A percentile compares a stretch with the other conserved stretches of the same genome.
These are phyloP conservation scores for Drosophila pseudoobscura DNA, from an alignment of 1,140 invertebrate species.

Conservation along the genomic window DNA sequence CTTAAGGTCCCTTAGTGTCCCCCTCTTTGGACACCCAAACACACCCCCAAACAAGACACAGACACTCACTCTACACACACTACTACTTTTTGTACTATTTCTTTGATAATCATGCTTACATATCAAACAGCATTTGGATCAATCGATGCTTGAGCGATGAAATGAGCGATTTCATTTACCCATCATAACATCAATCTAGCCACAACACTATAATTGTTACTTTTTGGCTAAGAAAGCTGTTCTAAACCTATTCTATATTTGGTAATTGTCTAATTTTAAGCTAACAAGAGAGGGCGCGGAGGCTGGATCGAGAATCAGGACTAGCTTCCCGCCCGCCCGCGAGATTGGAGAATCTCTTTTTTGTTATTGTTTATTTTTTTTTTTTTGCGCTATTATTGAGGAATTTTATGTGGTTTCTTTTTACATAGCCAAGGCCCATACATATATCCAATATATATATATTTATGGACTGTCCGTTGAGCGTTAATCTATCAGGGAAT, in stretches of 20 bases:
- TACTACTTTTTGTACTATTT: conserved; percentile 43
- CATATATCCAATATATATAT: conserved; percentile 31
- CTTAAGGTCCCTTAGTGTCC: conserved; percentile 48
- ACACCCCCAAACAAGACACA: conserved; percentile 12
- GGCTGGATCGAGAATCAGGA: conserved; percentile 4
- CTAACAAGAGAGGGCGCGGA: conserved; percentile 10
- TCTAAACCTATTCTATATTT: conserved; percentile 38
- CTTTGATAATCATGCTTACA: conserved; percentile 80
- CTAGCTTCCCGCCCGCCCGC: conserved; percentile 6
- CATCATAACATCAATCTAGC: background rate
- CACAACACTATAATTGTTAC: conserved; percentile 13
- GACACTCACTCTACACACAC: conserved; percentile 20
- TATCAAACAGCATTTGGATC: conserved; percentile 70
- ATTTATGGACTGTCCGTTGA: conserved; percentile 57
- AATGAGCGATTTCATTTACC: conserved; percentile 47
- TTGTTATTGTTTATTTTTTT: conserved; percentile 32
- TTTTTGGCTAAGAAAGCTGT: conserved; percentile 66
- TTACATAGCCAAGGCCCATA: conserved; percentile 63
- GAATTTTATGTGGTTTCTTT: conserved; percentile 75
- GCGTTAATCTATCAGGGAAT: conserved; percentile 57
- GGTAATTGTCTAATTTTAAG: conserved; percentile 59
- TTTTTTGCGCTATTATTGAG: conserved; percentile 74
- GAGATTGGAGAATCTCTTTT: conserved; percentile 26
- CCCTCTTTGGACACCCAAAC: conserved; percentile 1
- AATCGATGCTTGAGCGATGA: conserved; percentile 55